These are phyloP conservation scores for Scaptomyza pallida DNA, from an alignment of 1,140 invertebrate species.

Conservation along the genomic window DNA sequence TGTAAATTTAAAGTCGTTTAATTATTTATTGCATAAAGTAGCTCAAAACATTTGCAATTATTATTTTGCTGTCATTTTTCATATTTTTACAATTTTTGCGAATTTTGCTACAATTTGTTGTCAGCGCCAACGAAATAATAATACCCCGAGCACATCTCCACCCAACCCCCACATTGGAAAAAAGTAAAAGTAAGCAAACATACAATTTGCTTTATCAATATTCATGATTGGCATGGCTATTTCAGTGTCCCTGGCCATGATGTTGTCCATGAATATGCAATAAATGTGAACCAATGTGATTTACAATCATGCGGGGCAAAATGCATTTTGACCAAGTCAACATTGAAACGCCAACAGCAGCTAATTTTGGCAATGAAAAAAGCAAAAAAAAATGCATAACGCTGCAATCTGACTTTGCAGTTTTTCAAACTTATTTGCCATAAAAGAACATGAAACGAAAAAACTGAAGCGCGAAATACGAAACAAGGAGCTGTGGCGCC, in stretches of 20 bases:
- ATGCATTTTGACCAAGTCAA: conserved; percentile 54
- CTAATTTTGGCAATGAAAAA: conserved; percentile 38
- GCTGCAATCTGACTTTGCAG: not conserved
- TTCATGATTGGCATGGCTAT: conserved; percentile 56
- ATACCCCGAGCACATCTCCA: not conserved
- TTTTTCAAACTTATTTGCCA: not conserved
- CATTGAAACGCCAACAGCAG: conserved; percentile 10
- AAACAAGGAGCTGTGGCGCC: conserved; percentile 4
- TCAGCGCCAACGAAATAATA: conserved; percentile 37
- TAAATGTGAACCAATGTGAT: conserved; percentile 58
- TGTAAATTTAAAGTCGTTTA: too few species aligned
- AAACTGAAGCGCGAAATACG: not conserved
- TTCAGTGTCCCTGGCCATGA: conserved; percentile 54
- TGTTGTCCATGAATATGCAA: conserved; percentile 67
- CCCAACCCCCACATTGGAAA: not conserved
- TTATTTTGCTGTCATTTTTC: not conserved
- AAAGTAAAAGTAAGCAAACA: conserved; percentile 62
- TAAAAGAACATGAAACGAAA: not conserved
- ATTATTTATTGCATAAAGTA: too few species aligned
- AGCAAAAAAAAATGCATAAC: not conserved
- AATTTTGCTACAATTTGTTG: conserved; percentile 1
- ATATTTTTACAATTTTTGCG: conserved; percentile 26
- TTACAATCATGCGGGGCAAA: conserved; percentile 42
- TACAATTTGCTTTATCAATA: conserved; percentile 75
- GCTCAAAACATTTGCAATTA: too few species aligned